Evolutionary conservation across 1,140 invertebrate genomes (phyloP).

Genomic region (Adoxophyes honmai): DNA sequence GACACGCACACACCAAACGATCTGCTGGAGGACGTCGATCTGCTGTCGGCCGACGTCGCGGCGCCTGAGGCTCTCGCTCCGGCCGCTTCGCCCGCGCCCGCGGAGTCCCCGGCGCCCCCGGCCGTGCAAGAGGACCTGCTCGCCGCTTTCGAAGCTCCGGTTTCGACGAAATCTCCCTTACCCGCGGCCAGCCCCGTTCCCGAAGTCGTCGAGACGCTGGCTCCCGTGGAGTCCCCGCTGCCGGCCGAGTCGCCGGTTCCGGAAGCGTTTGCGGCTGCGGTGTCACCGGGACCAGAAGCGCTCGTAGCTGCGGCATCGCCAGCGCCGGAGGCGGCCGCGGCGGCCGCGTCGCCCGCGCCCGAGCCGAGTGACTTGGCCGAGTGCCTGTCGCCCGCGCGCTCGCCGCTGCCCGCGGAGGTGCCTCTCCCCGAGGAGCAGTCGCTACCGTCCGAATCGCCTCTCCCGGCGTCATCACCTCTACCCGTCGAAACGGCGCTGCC

Average conservation of each 20-base stretch:
- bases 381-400: neutral
- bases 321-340: neutral
- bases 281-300: too few relatives aligned
- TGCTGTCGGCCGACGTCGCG: neutral
- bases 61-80: neutral
- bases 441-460: slow-evolving; percentile 20
- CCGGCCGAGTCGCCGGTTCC: neutral
- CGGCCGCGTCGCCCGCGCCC: neutral
- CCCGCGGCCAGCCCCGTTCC: slow-evolving; percentile 13
- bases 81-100: slow-evolving; percentile 28
- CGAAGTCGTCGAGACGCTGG: neutral
- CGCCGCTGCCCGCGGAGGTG: slow-evolving; percentile 1
- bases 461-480: slow-evolving; percentile 22
- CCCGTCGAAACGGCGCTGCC: slow-evolving; percentile 19
- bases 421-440: neutral
- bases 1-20: neutral
- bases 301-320: too few relatives aligned
- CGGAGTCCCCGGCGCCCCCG: slow-evolving; percentile 5
- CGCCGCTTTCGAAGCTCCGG: slow-evolving; percentile 18
- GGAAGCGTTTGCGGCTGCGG: too few relatives aligned
- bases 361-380: too few relatives aligned
- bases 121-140: slow-evolving; percentile 17
- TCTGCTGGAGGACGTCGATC: neutral
- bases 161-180: slow-evolving; percentile 12
- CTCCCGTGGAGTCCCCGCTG: neutral